Conservation (phyloP, 2,888 invertebrate genomes). For the Rhogogaster chlorosoma region DNA sequence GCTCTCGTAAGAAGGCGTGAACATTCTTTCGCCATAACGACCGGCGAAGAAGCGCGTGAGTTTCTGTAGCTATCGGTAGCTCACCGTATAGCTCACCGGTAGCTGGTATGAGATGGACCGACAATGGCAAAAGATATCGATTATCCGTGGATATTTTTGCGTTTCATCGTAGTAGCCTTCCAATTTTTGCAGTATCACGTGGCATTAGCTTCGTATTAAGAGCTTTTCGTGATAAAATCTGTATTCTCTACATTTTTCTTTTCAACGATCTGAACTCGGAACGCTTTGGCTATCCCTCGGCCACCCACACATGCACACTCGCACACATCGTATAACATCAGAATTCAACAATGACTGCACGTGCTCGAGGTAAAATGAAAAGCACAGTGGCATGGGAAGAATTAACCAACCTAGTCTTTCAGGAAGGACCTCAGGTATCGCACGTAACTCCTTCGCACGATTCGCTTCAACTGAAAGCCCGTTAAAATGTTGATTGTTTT, state of each 20-base stretch:
- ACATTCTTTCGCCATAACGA: constrained; percentile 36
- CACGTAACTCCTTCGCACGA: constrained; percentile 28
- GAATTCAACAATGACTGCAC: constrained; percentile 7
- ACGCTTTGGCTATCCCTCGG: neutral
- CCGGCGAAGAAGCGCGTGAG: constrained; percentile 21
- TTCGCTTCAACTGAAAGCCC: neutral
- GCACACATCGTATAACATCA: neutral
- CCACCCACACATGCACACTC: neutral
- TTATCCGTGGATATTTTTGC: constrained; percentile 39
- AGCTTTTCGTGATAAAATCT: constrained; percentile 15
- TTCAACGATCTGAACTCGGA: neutral
- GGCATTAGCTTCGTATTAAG: constrained; percentile 20
- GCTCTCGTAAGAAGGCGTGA: constrained; percentile 37
- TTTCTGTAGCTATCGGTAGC: constrained; percentile 27
- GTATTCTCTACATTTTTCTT: constrained; percentile 15
- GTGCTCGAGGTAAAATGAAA: neutral
- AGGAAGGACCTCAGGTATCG: neutral
- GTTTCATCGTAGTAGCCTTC: constrained; percentile 19
- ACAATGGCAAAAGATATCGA: constrained; percentile 44
- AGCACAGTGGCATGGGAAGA: neutral
- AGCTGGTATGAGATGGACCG: constrained; percentile 24
- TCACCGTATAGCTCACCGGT: constrained; percentile 25
- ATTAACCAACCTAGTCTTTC: neutral
- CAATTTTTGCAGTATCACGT: constrained; percentile 27
- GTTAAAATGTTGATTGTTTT: neutral